Conservation (phyloP, 1,140 invertebrate genomes). For the Pseudomyrmex flavicornis region DNA sequence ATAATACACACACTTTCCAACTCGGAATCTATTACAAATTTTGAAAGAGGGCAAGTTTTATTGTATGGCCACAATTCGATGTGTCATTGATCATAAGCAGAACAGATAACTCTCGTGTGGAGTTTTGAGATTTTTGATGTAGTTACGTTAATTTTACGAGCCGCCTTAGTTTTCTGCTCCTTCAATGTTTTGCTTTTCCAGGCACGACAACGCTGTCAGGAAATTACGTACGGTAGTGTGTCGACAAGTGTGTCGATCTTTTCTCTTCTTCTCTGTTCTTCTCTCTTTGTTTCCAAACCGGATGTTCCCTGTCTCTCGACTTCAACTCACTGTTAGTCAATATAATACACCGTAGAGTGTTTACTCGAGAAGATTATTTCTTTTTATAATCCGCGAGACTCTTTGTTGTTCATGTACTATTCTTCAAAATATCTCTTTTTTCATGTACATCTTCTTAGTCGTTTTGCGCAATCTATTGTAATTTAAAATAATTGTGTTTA, state of each 20-base stretch:
- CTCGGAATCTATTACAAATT: conserved; percentile 34
- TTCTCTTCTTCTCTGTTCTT: conserved; percentile 37
- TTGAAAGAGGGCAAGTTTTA: conserved; percentile 7
- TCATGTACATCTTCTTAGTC: not conserved
- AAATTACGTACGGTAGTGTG: conserved; percentile 69
- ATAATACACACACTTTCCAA: no score
- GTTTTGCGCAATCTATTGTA: not conserved
- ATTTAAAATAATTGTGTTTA: no score
- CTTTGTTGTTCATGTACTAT: not conserved
- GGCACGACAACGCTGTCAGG: conserved; percentile 55
- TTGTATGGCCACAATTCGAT: conserved; percentile 31
- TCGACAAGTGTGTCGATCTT: conserved; percentile 65
- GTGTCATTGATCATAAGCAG: conserved; percentile 67
- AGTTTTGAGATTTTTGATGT: conserved; percentile 46
- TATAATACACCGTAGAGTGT: conserved; percentile 11
- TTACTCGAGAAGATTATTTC: conserved; percentile 6
- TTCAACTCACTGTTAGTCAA: conserved; percentile 25
- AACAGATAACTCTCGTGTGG: conserved; percentile 47
- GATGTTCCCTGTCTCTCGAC: conserved; percentile 35
- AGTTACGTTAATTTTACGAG: conserved; percentile 72
- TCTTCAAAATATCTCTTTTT: not conserved
- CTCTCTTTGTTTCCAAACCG: conserved; percentile 16
- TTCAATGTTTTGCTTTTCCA: conserved; percentile 44
- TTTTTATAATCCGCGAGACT: conserved; percentile 21
- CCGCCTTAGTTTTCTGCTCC: conserved; percentile 61